These are phyloP conservation scores for Crioceris asparagi DNA, from an alignment of 2,888 invertebrate genomes.

Conservation along the genomic window DNA sequence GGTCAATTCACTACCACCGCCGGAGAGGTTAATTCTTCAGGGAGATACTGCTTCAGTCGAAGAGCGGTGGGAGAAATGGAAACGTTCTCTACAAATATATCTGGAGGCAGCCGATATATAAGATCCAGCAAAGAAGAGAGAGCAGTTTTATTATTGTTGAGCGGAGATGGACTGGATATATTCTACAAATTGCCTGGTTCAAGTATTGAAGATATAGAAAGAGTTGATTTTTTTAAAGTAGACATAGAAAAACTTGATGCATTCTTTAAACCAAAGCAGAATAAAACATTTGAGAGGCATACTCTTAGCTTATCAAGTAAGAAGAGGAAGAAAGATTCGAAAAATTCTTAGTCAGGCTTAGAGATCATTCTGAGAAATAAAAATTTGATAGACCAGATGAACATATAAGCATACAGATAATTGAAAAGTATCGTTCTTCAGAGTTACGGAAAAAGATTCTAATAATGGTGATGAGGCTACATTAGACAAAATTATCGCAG, in stretches of 20 bases:
- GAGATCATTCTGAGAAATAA: conserved; percentile 12
- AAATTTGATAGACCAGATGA: not conserved
- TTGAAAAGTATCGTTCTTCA: not conserved
- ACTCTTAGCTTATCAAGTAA: conserved; percentile 14
- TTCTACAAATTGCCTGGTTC: conserved; percentile 18
- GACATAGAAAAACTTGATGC: conserved; percentile 19
- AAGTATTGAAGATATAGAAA: conserved; percentile 5
- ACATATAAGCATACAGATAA: not conserved
- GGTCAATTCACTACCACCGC: not conserved
- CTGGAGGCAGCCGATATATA: conserved; percentile 13
- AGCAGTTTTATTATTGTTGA: conserved; percentile 14
- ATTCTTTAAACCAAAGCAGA: conserved; percentile 12
- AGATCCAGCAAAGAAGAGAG: conserved; percentile 12
- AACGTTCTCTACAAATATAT: conserved; percentile 15
- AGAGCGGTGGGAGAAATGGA: conserved; percentile 17
- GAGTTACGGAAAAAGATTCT: not conserved
- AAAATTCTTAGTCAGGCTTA: conserved; percentile 23
- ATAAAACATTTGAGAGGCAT: not conserved
- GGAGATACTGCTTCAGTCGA: conserved; percentile 11
- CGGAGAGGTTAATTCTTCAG: conserved; percentile 14
- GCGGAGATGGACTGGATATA: conserved; percentile 18
- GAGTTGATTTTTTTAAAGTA: conserved; percentile 10
- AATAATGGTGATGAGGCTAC: not conserved
- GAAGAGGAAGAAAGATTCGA: conserved; percentile 25
- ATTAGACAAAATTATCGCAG: not conserved